phyloP scores from a whole-genome alignment of 2,113 vertebrate species.

The Hirundichthys speculiger region DNA sequence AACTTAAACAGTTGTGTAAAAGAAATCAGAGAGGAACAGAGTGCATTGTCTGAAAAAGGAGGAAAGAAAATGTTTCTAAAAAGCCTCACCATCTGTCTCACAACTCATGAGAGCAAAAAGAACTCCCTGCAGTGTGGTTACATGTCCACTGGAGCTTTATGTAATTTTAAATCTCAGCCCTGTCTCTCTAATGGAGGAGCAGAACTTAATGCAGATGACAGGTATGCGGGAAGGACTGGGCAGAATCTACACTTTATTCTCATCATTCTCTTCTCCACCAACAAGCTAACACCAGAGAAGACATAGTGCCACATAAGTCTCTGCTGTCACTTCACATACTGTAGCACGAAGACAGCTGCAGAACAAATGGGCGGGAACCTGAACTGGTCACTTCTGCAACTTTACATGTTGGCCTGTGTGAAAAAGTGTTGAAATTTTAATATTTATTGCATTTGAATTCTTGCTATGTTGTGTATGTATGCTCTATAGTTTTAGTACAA shows the following conservation, averaged over 20 bases:
- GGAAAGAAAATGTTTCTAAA: constrained; percentile 5
- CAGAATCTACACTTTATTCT: constrained; percentile 65
- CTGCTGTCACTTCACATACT: constrained; percentile 12
- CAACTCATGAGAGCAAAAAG: constrained; percentile 21
- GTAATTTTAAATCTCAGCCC: constrained; percentile 30
- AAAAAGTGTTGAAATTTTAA: constrained; percentile 38
- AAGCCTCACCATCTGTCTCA: constrained; percentile 23
- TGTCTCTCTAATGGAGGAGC: constrained; percentile 21
- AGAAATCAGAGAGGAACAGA: constrained; percentile 15
- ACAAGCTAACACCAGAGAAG: constrained; percentile 71
- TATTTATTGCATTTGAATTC: constrained; percentile 32
- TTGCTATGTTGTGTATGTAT: constrained; percentile 25
- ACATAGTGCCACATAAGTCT: constrained; percentile 52
- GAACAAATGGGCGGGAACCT: neutral
- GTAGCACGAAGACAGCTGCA: constrained; percentile 13
- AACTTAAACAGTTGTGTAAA: constrained; percentile 5
- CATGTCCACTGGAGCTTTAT: constrained; percentile 24
- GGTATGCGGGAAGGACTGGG: constrained; percentile 31
- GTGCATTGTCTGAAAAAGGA: constrained; percentile 15
- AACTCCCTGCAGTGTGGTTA: constrained; percentile 18
- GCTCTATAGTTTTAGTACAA: constrained; percentile 22
- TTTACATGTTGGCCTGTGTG: constrained; percentile 35
- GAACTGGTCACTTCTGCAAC: neutral
- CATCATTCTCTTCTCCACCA: constrained; percentile 67
- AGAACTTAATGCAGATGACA: constrained; percentile 27